phyloP scores from a whole-genome alignment of 2,797 vertebrate species.

The Alfaro cultratus region DNA sequence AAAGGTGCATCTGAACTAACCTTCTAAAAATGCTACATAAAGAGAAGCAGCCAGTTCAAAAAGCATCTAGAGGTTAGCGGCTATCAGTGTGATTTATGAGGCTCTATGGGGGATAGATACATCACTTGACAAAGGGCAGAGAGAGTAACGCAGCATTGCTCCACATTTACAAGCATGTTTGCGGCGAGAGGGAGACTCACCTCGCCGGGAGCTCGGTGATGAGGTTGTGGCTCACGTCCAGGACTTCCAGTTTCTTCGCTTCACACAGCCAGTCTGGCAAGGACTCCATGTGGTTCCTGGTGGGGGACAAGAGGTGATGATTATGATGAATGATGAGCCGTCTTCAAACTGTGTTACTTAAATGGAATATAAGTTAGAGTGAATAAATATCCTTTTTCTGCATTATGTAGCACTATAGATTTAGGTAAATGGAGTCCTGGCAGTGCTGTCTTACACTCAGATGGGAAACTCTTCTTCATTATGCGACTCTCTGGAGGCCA shows the following conservation, averaged over 20 bases:
- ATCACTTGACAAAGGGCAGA: constrained; percentile 36
- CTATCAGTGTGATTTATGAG: constrained; percentile 70
- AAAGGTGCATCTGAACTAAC: constrained; percentile 48
- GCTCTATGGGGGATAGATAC: constrained; percentile 55
- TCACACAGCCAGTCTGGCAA: constrained; percentile 95
- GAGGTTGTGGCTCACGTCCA: constrained; percentile 93
- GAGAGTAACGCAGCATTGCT: constrained; percentile 48
- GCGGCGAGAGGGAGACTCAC: constrained; percentile 79
- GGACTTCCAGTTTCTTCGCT: constrained; percentile 92
- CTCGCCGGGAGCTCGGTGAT: constrained; percentile 90
- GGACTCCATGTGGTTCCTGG: constrained; percentile 90
- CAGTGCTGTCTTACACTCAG: background rate
- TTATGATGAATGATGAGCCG: constrained; percentile 45
- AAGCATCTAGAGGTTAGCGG: constrained; percentile 56
- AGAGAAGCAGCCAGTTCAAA: constrained; percentile 40
- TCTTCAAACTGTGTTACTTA: constrained; percentile 21
- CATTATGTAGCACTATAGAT: constrained; percentile 10
- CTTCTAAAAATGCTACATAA: constrained; percentile 58
- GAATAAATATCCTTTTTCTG: background rate
- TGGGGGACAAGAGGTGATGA: constrained; percentile 17
- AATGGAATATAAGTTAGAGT: constrained; percentile 6
- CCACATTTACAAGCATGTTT: constrained; percentile 52
- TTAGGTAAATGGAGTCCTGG: constrained; percentile 6
- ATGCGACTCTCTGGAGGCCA: constrained; percentile 1
- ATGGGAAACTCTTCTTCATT: background rate